phyloP scores from a whole-genome alignment of 1,140 invertebrate species.

The Scaptodrosophila lebanonensis region DNA sequence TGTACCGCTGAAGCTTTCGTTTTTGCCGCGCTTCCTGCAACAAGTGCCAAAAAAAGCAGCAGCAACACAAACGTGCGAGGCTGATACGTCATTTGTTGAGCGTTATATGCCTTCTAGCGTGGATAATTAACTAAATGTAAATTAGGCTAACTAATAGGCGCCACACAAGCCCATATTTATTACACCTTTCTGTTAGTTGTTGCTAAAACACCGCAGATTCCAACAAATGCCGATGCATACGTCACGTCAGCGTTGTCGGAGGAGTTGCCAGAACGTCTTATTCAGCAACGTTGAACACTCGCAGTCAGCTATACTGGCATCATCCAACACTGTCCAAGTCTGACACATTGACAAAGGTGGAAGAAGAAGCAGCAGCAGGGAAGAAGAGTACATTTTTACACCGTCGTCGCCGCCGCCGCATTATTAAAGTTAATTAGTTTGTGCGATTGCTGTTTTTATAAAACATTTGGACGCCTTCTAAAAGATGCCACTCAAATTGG shows the following conservation, averaged over 20 bases:
- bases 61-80: constrained; percentile 11
- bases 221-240: too few species aligned
- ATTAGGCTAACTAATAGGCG: background rate
- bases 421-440: constrained; percentile 23
- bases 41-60: constrained; percentile 47
- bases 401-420: constrained; percentile 41
- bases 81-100: constrained; percentile 26
- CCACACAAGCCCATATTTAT: constrained; percentile 29
- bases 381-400: constrained; percentile 41
- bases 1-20: constrained; percentile 77
- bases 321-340: constrained; percentile 46
- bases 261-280: constrained; percentile 20
- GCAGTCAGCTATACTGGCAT: constrained; percentile 41
- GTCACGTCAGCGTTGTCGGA: constrained; percentile 26
- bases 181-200: background rate
- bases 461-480: constrained; percentile 1
- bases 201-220: too few species aligned
- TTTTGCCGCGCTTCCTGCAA: constrained; percentile 44
- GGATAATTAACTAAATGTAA: constrained; percentile 2
- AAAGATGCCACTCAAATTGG: constrained; percentile 91
- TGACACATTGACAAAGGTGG: constrained; percentile 59
- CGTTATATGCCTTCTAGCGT: constrained; percentile 8
- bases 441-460: constrained; percentile 7
- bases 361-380: constrained; percentile 37
- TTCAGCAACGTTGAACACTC: too few species aligned